A percentile compares a stretch with the other conserved stretches of the same genome.
These are phyloP conservation scores for Melanostigma gelatinosum DNA, from an alignment of 2,113 vertebrate species.

Conservation along the genomic window DNA sequence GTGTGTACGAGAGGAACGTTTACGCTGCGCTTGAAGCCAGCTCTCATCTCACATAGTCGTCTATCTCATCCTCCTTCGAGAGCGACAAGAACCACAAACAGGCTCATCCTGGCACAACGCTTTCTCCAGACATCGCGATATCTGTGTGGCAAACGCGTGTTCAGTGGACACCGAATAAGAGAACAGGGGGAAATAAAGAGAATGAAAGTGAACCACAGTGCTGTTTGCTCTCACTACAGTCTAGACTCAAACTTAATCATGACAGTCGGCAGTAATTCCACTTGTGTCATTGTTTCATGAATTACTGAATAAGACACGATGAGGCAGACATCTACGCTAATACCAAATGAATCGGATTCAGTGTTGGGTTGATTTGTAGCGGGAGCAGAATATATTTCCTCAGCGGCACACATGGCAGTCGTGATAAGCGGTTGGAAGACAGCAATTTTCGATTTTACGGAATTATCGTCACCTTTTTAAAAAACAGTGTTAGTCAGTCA, in stretches of 20 bases:
- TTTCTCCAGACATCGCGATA: neutral
- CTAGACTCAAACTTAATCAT: neutral
- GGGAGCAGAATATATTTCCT: neutral
- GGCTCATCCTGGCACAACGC: neutral
- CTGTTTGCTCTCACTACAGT: neutral
- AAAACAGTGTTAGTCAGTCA: neutral
- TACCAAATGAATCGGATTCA: neutral
- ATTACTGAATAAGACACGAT: neutral
- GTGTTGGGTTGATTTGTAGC: neutral
- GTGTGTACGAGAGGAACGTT: neutral
- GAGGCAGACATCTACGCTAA: neutral
- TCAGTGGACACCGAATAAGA: neutral
- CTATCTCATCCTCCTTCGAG: neutral
- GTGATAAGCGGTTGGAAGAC: no score
- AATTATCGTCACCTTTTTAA: neutral
- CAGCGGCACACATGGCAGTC: neutral
- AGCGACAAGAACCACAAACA: slow-evolving; percentile 8
- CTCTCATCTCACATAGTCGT: neutral
- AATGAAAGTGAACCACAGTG: slow-evolving; percentile 10
- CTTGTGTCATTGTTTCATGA: neutral
- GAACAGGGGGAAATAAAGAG: neutral
- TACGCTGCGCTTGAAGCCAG: neutral
- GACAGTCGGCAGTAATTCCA: neutral
- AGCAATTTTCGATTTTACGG: neutral
- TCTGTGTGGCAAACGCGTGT: neutral